Evolutionary conservation across 2,797 vertebrate genomes (phyloP), one percentile per base, ranked within the genome.

Genomic region (Sebastes cheni): DNA sequence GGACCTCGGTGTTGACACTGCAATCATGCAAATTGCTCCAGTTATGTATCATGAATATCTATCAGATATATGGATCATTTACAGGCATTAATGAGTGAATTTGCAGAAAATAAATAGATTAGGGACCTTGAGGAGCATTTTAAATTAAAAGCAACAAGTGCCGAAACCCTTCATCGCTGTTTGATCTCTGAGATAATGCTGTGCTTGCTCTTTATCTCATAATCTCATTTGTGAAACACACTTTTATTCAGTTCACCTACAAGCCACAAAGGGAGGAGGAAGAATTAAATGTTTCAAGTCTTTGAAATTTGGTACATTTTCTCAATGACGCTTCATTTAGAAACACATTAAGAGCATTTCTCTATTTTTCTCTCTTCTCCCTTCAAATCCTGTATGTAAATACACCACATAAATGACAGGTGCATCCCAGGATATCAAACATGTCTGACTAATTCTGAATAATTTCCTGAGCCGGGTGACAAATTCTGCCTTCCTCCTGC

Each of bases 381-480:
- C 55, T 73, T 84, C 32, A 74, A 84, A 54, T 84, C 73, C 71
- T 74, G n/a, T 56, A 36, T 86, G 66, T 84, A 88, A 90, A 88
- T 76, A 85, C 56, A 29, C 4, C 39, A n/a, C 50, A 79, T 83
- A 84, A 86, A 85, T 88, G 87, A 85, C 88, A 86, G 86, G 81
- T 91, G 78, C 86, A 89, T 82, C 85, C 76, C 75, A 78, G 85
- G 85, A 91, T 83, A 93, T 85, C 83, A 84, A 90, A 91, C 78
- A 89, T 79, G 86, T 89, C 81, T 79, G 85, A 88, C 77, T 93
- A 92, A 90, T 92, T 93, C 60, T n/a, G 84, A 90, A 92, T 88
- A 82, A 91, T 92, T 91, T 92, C 83, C 88, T 84, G 74, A 90
- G 89, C 89, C 23, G 85, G 86, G 86, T 92, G 91, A 93, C 91